phyloP scores from a whole-genome alignment of 2,113 vertebrate genomes.

The Etia nguti region DNA sequence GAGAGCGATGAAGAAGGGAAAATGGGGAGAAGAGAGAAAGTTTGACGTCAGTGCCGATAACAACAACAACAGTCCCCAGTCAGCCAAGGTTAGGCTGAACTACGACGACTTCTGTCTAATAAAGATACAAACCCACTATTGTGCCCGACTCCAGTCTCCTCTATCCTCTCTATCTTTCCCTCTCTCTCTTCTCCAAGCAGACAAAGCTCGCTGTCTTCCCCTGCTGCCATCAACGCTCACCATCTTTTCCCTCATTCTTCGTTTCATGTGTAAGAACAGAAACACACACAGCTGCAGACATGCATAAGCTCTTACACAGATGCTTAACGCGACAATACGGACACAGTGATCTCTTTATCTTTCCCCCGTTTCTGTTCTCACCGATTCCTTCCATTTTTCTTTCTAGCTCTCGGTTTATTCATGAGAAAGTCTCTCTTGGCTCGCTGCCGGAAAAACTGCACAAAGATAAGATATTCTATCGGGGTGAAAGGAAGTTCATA shows the following conservation, averaged over 20 bases:
- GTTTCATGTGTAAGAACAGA: slow-evolving; percentile 17
- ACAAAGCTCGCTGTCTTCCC: slow-evolving; percentile 43
- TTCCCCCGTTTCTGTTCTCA: background rate
- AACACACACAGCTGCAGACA: slow-evolving; percentile 31
- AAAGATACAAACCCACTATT: slow-evolving; percentile 58
- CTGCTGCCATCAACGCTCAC: slow-evolving; percentile 21
- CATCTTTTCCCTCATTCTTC: slow-evolving; percentile 33
- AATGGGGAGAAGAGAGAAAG: slow-evolving; percentile 33
- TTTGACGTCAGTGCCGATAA: slow-evolving; percentile 71
- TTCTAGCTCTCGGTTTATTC: slow-evolving; percentile 36
- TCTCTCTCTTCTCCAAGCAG: slow-evolving; percentile 9
- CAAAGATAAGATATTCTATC: slow-evolving; percentile 59
- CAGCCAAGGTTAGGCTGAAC: slow-evolving; percentile 62
- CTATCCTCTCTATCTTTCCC: background rate
- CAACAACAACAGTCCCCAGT: slow-evolving; percentile 62
- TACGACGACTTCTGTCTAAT: slow-evolving; percentile 47
- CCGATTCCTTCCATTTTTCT: background rate
- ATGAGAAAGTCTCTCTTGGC: slow-evolving; percentile 56
- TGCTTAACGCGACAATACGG: slow-evolving; percentile 26
- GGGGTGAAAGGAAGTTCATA: slow-evolving; percentile 62
- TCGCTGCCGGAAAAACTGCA: slow-evolving; percentile 34
- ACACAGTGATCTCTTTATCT: slow-evolving; percentile 33
- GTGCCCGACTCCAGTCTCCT: slow-evolving; percentile 28
- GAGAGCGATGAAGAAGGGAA: slow-evolving; percentile 9
- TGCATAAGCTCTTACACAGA: slow-evolving; percentile 17